A percentile compares a stretch with the other conserved stretches of the same genome.
Evolutionary conservation across 2,888 invertebrate species (phyloP).

Genomic region (Spilarctia lutea): DNA sequence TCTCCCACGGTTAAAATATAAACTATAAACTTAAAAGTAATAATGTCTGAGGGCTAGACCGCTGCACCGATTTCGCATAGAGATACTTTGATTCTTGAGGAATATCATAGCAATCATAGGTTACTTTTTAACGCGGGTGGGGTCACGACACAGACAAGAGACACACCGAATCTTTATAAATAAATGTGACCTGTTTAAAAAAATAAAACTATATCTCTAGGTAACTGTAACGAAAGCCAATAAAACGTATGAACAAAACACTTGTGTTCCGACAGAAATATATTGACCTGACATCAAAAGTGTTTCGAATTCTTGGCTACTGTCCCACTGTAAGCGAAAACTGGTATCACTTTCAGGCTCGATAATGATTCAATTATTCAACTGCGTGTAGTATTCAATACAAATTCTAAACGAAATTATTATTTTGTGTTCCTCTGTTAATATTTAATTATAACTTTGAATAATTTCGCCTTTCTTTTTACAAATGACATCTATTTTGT

Average conservation of each 20-base stretch:
- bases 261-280: constrained; percentile 33
- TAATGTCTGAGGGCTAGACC: too few species aligned
- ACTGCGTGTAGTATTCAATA: neutral
- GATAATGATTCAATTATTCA: neutral
- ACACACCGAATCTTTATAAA: constrained; percentile 23
- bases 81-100: too few species aligned
- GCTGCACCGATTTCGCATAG: too few species aligned
- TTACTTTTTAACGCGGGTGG: too few species aligned
- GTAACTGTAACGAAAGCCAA: constrained; percentile 47
- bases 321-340: constrained; percentile 20
- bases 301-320: constrained; percentile 16
- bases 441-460: too few species aligned
- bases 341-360: neutral
- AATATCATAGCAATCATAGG: too few species aligned
- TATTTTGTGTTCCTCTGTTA: neutral
- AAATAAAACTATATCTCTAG: constrained; percentile 43
- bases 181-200: constrained; percentile 27
- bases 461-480: too few species aligned
- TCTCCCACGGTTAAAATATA: too few species aligned
- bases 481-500: too few species aligned
- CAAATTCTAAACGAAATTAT: neutral
- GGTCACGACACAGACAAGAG: neutral
- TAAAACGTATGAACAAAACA: constrained; percentile 44
- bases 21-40: too few species aligned
- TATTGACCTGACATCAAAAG: constrained; percentile 44